phyloP scores from a whole-genome alignment of 2,888 invertebrate species.

The Antheraea yamamai region DNA sequence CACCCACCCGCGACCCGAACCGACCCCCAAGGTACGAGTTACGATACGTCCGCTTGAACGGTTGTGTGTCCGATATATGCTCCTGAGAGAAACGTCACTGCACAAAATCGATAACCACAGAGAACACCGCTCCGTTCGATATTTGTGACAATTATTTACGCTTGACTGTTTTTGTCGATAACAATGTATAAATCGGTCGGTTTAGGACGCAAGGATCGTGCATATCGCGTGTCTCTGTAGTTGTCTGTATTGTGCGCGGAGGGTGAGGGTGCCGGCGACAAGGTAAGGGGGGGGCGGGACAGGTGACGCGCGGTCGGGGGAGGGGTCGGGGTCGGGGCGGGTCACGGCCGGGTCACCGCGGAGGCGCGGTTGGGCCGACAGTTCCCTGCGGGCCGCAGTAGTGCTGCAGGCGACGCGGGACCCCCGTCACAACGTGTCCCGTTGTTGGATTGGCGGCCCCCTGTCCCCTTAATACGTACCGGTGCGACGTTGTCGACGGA shows the following conservation, averaged over 20 bases:
- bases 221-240: too few relatives aligned
- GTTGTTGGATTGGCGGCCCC: conserved; percentile 83
- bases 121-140: too few relatives aligned
- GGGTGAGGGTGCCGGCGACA: background rate
- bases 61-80: background rate
- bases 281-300: conserved; percentile 10
- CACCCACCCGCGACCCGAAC: conserved; percentile 64
- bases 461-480: conserved; percentile 55
- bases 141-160: too few relatives aligned
- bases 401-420: conserved; percentile 58
- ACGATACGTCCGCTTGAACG: conserved; percentile 32
- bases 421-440: conserved; percentile 68
- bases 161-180: too few relatives aligned
- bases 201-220: too few relatives aligned
- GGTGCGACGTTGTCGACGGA: conserved; percentile 23
- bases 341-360: conserved; percentile 49
- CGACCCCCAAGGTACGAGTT: conserved; percentile 55
- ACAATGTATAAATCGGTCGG: too few relatives aligned
- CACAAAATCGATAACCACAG: too few relatives aligned
- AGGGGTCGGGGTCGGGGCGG: conserved; percentile 45
- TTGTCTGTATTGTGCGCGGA: too few relatives aligned
- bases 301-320: conserved; percentile 24
- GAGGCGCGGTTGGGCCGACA: conserved; percentile 76
- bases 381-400: conserved; percentile 75
- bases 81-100: background rate